phyloP scores from a whole-genome alignment of 2,797 vertebrate genomes.

The Caiman crocodilus region DNA sequence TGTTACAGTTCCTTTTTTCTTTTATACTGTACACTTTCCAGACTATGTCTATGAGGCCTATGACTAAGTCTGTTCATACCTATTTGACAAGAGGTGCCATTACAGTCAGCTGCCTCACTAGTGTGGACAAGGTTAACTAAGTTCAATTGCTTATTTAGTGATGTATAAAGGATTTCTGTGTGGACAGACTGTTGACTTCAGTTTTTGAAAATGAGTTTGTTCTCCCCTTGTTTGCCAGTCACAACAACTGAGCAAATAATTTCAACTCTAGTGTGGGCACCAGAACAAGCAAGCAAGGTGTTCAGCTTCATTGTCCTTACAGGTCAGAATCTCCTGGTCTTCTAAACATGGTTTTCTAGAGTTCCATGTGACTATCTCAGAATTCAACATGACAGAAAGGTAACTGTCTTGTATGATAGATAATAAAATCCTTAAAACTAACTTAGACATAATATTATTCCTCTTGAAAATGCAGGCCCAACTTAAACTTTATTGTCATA shows the following conservation, averaged over 20 bases:
- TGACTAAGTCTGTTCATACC: background rate
- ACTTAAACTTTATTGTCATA: constrained; percentile 1
- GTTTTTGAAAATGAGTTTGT: background rate
- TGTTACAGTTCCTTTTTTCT: background rate
- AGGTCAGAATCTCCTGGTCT: background rate
- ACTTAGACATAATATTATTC: background rate
- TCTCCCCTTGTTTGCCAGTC: background rate
- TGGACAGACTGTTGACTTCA: background rate
- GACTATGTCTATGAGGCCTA: background rate
- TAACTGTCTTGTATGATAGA: background rate
- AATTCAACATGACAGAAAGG: background rate
- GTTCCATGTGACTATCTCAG: constrained; percentile 3
- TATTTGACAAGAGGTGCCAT: background rate
- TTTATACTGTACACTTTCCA: background rate
- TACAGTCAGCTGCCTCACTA: background rate
- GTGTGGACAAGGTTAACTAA: background rate
- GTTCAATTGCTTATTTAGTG: background rate
- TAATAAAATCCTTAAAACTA: background rate
- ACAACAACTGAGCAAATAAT: background rate
- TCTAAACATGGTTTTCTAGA: background rate
- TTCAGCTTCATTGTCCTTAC: background rate
- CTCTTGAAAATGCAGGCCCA: fast-evolving
- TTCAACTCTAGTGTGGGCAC: background rate
- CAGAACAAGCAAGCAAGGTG: background rate
- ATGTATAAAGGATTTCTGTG: background rate